These are phyloP conservation scores for Apantesis nais DNA, from an alignment of 2,888 invertebrate genomes.

Conservation along the genomic window DNA sequence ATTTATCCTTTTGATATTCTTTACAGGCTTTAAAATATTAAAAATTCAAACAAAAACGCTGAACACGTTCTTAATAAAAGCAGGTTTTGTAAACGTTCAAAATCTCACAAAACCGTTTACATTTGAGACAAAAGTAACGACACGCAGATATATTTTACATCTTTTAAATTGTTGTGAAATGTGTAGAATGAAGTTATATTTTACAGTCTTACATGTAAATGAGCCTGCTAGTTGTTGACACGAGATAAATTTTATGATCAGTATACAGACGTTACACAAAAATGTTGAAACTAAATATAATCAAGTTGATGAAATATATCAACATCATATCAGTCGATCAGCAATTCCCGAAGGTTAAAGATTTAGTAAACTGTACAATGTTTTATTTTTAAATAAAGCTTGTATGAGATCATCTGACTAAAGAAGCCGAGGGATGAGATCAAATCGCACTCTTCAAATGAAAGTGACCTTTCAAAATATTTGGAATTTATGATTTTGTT, in stretches of 20 bases:
- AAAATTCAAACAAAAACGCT: neutral
- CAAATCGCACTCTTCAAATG: neutral
- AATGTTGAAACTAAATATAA: neutral
- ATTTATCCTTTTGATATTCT: too few species aligned
- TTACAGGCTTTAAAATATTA: neutral
- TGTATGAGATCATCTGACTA: conserved; percentile 41
- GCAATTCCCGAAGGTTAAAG: conserved; percentile 9
- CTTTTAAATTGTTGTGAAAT: neutral
- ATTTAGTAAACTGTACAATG: conserved; percentile 21
- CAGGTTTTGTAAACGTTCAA: conserved; percentile 3
- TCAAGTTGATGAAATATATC: too few species aligned
- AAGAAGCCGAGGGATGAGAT: conserved; percentile 40
- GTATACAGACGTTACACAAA: too few species aligned
- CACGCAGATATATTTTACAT: neutral
- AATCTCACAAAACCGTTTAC: conserved; percentile 21
- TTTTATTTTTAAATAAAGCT: conserved; percentile 28
- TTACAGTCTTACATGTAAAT: too few species aligned
- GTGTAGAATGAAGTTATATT: too few species aligned
- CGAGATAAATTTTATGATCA: too few species aligned
- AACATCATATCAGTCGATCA: neutral
- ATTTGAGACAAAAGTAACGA: conserved; percentile 11
- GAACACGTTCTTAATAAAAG: conserved; percentile 9
- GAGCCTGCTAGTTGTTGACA: neutral
- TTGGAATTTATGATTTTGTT: too few species aligned
- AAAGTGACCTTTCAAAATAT: too few species aligned